Evolutionary conservation across 1,140 invertebrate genomes (phyloP), one percentile per base, ranked within the genome.

Genomic region (Elysia chlorotica): DNA sequence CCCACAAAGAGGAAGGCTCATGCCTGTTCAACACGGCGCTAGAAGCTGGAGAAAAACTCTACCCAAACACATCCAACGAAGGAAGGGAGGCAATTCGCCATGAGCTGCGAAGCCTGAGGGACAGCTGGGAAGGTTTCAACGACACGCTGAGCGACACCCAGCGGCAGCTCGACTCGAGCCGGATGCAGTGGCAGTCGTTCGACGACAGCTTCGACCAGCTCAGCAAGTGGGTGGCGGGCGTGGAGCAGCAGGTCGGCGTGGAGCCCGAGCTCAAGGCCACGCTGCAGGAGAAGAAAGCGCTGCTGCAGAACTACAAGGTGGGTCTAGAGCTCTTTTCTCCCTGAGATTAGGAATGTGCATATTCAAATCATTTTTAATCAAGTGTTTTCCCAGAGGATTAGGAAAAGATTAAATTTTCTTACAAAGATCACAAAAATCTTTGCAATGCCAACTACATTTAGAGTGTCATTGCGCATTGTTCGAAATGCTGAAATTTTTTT

Each of bases 231-330:
- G 84, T 98, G 0, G 92, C 92, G 79, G 94, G 96, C 82, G 94
- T 96, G n/a, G 95, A 97, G 85, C 90, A 92, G 77, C 93, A 94
- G 1, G 95, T 98, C 92, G 92, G 94, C 76, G 91, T 93, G 73
- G 95, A 97, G 79, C 95, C 93, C 0, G 94, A 96, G 86, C 88
- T 95, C 1, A 96, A 96, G 85, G 92, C 92, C 0, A 94, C 95
- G 0, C 85, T 98, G 19, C 95, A 96, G 88, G 96, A 98, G 85
- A 98, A 98, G 88, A 92, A 94, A 76, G 95, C 95, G 0, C 94
- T 96, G 83, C 85, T 97, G n/a, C 95, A 97, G 85, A 96, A 96
- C 82, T 95, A 96, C 83, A 95, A 94, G 86, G 93, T 98, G 76
- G n/a, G n/a, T n/a, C n/a, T n/a, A n/a, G n/a, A n/a, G n/a, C n/a